Percentiles rank a stretch among this genome's conserved stretches.
phyloP scores from a whole-genome alignment of 92 coral and sea anemone species.

The Desmophyllum pertusum region DNA sequence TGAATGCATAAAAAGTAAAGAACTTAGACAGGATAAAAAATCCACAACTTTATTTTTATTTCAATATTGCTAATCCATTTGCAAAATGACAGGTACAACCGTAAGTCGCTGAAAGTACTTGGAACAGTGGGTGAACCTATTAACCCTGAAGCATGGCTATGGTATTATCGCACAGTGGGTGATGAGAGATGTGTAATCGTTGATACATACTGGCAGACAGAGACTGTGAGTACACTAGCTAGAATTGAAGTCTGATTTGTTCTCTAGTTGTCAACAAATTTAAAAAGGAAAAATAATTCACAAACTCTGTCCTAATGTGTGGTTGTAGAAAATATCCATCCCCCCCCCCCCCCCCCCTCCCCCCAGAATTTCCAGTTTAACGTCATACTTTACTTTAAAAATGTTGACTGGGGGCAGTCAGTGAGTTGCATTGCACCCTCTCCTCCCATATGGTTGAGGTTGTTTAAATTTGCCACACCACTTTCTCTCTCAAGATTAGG shows the following conservation, averaged over 20 bases:
- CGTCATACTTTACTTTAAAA: no score
- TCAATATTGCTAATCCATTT: background rate
- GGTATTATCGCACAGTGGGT: constrained; percentile 95
- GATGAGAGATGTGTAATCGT: constrained; percentile 82
- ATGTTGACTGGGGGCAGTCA: no score
- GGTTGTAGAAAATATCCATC: no score
- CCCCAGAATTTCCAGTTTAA: no score
- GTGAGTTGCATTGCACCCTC: no score
- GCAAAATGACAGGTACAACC: constrained; percentile 63
- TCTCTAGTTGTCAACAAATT: background rate
- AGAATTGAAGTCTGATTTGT: background rate
- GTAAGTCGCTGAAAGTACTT: constrained; percentile 79
- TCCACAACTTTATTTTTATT: background rate
- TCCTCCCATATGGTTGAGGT: no score
- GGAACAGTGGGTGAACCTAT: constrained; percentile 99
- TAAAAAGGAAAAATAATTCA: no score
- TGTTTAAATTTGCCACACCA: background rate
- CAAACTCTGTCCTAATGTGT: no score
- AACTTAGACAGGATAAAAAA: background rate
- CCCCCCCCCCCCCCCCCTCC: no score
- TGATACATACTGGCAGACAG: constrained; percentile 99
- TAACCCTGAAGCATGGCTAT: constrained; percentile 98
- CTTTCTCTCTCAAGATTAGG: background rate
- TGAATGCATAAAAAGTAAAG: background rate
- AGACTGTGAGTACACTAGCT: constrained; percentile 69